These are phyloP conservation scores for Uloborus plumipes DNA, from an alignment of 2,888 invertebrate species.

Conservation along the genomic window DNA sequence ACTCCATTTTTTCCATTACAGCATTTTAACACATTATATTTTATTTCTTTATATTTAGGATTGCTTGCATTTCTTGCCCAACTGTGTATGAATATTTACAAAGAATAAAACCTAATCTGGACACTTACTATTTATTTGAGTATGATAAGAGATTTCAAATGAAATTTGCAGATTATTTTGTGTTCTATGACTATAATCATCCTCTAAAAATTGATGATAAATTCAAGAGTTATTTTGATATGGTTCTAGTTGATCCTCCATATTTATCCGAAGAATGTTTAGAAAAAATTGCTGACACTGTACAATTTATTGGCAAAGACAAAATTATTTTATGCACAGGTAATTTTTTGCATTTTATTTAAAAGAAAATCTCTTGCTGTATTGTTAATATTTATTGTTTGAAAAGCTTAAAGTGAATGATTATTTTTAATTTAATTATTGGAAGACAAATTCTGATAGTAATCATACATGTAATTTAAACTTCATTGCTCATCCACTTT, in stretches of 20 bases:
- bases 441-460: not conserved
- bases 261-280: slow-evolving; percentile 94
- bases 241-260: slow-evolving; percentile 94
- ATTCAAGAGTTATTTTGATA: slow-evolving; percentile 76
- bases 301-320: slow-evolving; percentile 80
- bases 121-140: slow-evolving; percentile 57
- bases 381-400: not conserved
- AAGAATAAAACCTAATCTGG: slow-evolving; percentile 65
- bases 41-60: slow-evolving; percentile 69
- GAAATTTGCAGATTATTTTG: slow-evolving; percentile 82
- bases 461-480: not conserved
- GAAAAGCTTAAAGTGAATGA: too few relatives aligned
- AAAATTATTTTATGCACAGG: slow-evolving; percentile 90
- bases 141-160: slow-evolving; percentile 77
- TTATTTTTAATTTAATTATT: too few relatives aligned
- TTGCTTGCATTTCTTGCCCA: slow-evolving; percentile 90
- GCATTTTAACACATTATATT: not conserved
- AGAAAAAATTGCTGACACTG: slow-evolving; percentile 83
- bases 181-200: slow-evolving; percentile 88
- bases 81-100: slow-evolving; percentile 79
- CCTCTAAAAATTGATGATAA: slow-evolving; percentile 79
- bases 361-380: too few relatives aligned
- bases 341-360: slow-evolving; percentile 59
- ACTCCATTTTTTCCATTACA: too few relatives aligned
- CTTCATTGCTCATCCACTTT: too few relatives aligned